Evolutionary conservation across 2,113 vertebrate genomes (phyloP), one percentile per base, ranked within the genome.

Genomic region (Mola mola): DNA sequence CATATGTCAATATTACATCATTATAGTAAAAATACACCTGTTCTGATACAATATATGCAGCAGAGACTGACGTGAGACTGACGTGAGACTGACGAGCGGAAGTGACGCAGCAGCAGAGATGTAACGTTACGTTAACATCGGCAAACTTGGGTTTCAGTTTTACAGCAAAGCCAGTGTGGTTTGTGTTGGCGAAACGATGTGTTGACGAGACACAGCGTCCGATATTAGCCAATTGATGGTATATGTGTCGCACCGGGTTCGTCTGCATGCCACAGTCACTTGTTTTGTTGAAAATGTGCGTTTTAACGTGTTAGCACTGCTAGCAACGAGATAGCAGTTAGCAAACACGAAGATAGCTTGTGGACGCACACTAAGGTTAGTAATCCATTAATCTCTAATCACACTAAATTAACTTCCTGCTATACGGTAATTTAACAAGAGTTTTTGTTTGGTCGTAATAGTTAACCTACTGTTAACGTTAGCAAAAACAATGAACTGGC

Each of bases 311-410:
- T 61, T 69, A 44, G 61, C 59, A 16, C n/a, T 4, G 72, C 51
- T 81, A 75, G 63, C 72, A 22, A 0, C 34, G 33, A 47, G 75
- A 77, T 87, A 83, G 56, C 60, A 28, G 75, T 62, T 77, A 83
- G 75, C 78, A 49, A 64, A 62, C 65, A 60, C n/a, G 40, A 8
- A 47, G 64, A 41, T 62, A 53, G n/a, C 4, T 25, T 31, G 21
- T 56, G 36, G 38, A 22, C 19, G 6, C 51, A 46, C 29, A 13
- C 11, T 3, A 6, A 24, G 4, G 34, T 20, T 9, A 2, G 42
- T 5, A 10, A 11, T 15, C 3, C 4, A 2, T 5, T 3, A 12
- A 37, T 15, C 29, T 0, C 2, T 6, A 12, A 9, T 15, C 11
- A 28, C 13, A 2, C 3, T 12, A 0, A 15, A 3, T 1, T 0